Evolutionary conservation across 2,888 invertebrate genomes (phyloP), one percentile per base, ranked within the genome.

Genomic region (Synanthedon vespiformis): DNA sequence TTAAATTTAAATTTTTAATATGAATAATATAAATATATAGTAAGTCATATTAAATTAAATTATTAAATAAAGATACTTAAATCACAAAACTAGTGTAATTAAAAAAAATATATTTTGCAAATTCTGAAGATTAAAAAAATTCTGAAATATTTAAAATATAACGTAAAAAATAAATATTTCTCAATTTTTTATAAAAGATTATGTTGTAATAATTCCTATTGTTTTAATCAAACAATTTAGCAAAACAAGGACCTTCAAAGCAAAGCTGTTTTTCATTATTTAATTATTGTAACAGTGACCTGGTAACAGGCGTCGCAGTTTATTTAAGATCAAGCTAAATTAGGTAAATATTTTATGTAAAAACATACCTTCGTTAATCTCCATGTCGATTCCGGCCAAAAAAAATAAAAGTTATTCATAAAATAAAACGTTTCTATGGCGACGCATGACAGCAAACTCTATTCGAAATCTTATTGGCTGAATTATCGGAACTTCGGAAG

Each of bases 361-460:
- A 62, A 61, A 72, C 84, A 82, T 64, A 87, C 87, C 84, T 72
- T 80, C 85, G 64, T 70, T 73, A 70, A 75, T 76, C 68, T 87
- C 87, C 87, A 87, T 87, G 75, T 81, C 86, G 70, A 72, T 72
- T 70, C 79, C 77, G 74, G 73, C 75, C 76, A 76, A 80, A 82
- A 68, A 44, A 79, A 78, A 75, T 75, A 80, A 77, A 83, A 80
- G 75, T 80, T 78, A 68, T 67, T 80, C 63, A 59, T 59, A 81
- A 81, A 80, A 69, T 72, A 74, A 68, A 64, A 67, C 81, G 87
- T 87, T 87, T 86, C 87, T 87, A 87, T 87, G 86, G 80, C 87
- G 78, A 87, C 87, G 74, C 86, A 86, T 87, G 87, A 87, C 82
- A 81, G 80, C 72, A 77, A 77, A 77, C 76, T 73, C 70, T 61